Conservation (phyloP, 2,888 invertebrate species). For the Chymomyza amoena region DNA sequence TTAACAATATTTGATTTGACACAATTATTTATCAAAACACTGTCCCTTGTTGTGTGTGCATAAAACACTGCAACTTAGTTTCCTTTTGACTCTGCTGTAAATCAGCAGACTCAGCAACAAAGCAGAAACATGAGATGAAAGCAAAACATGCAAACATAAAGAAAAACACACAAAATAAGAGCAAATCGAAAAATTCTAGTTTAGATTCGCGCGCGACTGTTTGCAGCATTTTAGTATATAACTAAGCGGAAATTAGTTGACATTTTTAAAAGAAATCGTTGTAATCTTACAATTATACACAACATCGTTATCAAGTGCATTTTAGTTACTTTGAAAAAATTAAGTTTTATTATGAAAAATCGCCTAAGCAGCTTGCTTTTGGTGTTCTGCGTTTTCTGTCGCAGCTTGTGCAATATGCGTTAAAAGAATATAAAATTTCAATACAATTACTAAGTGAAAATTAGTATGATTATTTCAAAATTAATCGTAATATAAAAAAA, state of each 20-base stretch:
- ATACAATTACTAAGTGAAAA: not conserved
- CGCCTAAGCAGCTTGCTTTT: no score
- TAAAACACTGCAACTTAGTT: not conserved
- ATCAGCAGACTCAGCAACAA: not conserved
- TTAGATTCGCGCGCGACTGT: not conserved
- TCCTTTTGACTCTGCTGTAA: not conserved
- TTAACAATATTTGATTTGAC: no score
- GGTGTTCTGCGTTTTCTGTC: no score
- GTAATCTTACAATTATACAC: no score
- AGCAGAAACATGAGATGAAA: slow-evolving; percentile 2
- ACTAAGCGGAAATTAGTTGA: no score
- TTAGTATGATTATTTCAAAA: slow-evolving; percentile 1
- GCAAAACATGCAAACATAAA: not conserved
- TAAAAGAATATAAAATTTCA: not conserved
- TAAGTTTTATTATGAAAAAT: no score
- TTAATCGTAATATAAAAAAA: not conserved
- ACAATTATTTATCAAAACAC: no score
- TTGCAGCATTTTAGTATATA: not conserved
- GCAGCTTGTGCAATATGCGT: no score
- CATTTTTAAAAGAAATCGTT: no score
- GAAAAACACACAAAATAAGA: not conserved
- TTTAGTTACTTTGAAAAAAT: no score
- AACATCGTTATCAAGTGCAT: no score
- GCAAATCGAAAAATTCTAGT: not conserved
- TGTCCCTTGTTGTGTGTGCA: not conserved